Conservation (phyloP, 2,113 vertebrate genomes). For the Hirundichthys speculiger region DNA sequence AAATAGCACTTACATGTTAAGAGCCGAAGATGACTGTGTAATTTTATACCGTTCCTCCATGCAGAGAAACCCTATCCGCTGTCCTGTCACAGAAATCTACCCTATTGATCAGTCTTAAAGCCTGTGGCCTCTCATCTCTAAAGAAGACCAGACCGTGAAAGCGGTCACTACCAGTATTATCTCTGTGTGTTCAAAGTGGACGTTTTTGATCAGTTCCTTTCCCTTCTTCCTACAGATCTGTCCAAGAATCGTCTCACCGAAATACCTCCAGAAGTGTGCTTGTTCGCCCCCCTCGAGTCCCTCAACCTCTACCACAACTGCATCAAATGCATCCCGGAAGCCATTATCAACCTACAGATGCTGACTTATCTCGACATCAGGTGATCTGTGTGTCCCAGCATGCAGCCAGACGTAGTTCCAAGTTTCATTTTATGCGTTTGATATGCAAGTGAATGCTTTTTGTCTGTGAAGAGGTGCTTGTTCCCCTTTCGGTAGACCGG, state of each 20-base stretch:
- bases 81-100: slow-evolving; percentile 6
- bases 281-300: slow-evolving; percentile 94
- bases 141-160: not conserved
- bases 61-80: slow-evolving; percentile 8
- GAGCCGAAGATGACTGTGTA: slow-evolving; percentile 28
- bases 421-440: not conserved
- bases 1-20: slow-evolving; percentile 16
- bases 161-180: slow-evolving; percentile 1
- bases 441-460: not conserved
- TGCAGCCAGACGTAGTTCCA: slow-evolving; percentile 1
- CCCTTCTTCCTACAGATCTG: slow-evolving; percentile 83
- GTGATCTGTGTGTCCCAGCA: slow-evolving; percentile 64
- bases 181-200: not conserved
- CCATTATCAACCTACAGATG: slow-evolving; percentile 97
- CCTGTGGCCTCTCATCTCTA: slow-evolving; percentile 2
- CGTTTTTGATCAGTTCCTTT: slow-evolving; percentile 4
- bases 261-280: slow-evolving; percentile 93
- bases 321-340: slow-evolving; percentile 96
- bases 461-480: slow-evolving; percentile 14
- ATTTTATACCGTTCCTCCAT: slow-evolving; percentile 50
- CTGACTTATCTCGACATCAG: slow-evolving; percentile 98
- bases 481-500: slow-evolving; percentile 46
- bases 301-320: slow-evolving; percentile 99
- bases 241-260: slow-evolving; percentile 97
- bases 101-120: slow-evolving; percentile 47